Evolutionary conservation across 2,797 vertebrate genomes (phyloP).

Genomic region (Eutrigla gurnardus): DNA sequence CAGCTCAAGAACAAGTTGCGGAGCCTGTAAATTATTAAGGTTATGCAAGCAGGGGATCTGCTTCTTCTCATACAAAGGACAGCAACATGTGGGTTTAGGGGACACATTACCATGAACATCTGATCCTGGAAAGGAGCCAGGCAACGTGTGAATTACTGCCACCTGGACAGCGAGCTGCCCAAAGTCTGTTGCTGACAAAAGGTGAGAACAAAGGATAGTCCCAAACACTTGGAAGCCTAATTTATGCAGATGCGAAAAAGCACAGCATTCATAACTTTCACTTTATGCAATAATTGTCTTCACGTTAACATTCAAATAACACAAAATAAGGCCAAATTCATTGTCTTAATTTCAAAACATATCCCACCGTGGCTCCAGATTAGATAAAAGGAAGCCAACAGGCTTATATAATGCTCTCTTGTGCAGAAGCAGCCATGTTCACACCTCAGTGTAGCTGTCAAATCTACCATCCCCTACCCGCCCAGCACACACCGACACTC

Average conservation of each 20-base stretch:
- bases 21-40: slow-evolving; percentile 64
- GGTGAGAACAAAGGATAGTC: slow-evolving; percentile 55
- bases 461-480: slow-evolving; percentile 54
- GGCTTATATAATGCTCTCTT: slow-evolving; percentile 62
- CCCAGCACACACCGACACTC: slow-evolving; percentile 53
- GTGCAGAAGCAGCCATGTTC: slow-evolving; percentile 63
- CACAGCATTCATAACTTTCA: slow-evolving; percentile 4
- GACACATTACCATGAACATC: slow-evolving; percentile 66
- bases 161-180: slow-evolving; percentile 56
- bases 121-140: slow-evolving; percentile 55
- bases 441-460: slow-evolving; percentile 74
- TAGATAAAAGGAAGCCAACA: slow-evolving; percentile 26
- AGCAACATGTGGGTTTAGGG: slow-evolving; percentile 48
- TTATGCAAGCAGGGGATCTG: slow-evolving; percentile 42
- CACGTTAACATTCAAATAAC: slow-evolving; percentile 20
- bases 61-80: slow-evolving; percentile 42
- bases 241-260: slow-evolving; percentile 33
- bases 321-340: slow-evolving; percentile 1
- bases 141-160: slow-evolving; percentile 55
- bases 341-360: slow-evolving; percentile 8
- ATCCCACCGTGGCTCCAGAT: slow-evolving; percentile 7
- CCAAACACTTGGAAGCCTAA: slow-evolving; percentile 34
- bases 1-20: slow-evolving; percentile 31
- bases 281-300: slow-evolving; percentile 25
- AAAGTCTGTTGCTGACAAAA: slow-evolving; percentile 48